These are phyloP conservation scores for Drosophila longiperda DNA, from an alignment of 2,888 invertebrate genomes.

Conservation along the genomic window DNA sequence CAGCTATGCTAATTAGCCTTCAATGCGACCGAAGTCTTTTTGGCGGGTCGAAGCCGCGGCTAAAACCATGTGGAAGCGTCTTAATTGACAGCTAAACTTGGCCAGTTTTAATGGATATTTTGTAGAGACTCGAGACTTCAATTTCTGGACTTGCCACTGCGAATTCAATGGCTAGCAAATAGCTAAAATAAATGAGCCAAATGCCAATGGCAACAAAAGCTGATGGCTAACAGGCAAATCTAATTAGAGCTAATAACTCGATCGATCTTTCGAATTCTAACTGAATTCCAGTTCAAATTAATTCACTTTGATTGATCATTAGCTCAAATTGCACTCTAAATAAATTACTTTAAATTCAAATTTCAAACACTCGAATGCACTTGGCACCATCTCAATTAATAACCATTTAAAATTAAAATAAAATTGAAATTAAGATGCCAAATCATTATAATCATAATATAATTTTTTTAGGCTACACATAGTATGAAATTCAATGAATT, in stretches of 20 bases:
- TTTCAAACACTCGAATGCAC: conserved; percentile 4
- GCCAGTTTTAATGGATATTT: conserved; percentile 37
- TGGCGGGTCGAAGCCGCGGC: conserved; percentile 21
- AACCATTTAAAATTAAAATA: neutral
- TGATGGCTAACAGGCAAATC: conserved; percentile 61
- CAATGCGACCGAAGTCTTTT: conserved; percentile 25
- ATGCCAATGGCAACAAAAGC: conserved; percentile 45
- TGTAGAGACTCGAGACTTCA: conserved; percentile 14
- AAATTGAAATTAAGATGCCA: neutral
- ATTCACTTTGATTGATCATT: conserved; percentile 12
- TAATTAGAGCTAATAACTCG: conserved; percentile 58
- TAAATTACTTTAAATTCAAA: conserved; percentile 11
- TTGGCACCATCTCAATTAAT: neutral
- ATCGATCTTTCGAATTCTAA: neutral
- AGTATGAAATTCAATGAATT: neutral
- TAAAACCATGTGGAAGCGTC: conserved; percentile 27
- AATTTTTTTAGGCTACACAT: neutral
- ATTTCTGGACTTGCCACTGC: conserved; percentile 13
- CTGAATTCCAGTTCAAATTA: conserved; percentile 9
- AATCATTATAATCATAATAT: neutral
- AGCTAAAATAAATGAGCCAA: conserved; percentile 48
- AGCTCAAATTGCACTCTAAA: neutral
- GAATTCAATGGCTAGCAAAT: conserved; percentile 34
- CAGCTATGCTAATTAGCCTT: conserved; percentile 60
- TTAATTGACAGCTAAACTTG: conserved; percentile 54